Conservation (phyloP, 2,113 vertebrate genomes). For the Lophura nycthemera region DNA sequence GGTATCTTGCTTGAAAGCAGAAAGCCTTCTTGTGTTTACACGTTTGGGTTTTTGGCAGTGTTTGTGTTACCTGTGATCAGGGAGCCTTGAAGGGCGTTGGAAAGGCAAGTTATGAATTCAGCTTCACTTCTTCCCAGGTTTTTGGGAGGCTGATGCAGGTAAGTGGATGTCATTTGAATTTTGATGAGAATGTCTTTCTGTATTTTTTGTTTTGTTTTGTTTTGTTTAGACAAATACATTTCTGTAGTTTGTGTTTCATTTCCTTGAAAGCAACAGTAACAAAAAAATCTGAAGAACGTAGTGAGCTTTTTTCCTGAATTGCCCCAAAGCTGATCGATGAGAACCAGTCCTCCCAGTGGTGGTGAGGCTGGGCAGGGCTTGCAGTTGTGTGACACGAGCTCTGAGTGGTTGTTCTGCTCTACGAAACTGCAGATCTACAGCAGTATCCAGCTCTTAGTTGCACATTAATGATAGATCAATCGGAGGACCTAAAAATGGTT, state of each 20-base stretch:
- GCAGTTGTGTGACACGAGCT: neutral
- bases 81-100: conserved; percentile 19
- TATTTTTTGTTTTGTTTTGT: neutral
- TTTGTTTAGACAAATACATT: neutral
- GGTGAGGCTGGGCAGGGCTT: neutral
- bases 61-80: neutral
- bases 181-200: neutral
- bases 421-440: neutral
- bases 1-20: conserved; percentile 23
- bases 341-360: neutral
- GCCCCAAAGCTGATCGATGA: neutral
- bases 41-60: neutral
- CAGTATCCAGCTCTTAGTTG: neutral
- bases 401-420: neutral
- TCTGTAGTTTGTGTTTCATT: neutral
- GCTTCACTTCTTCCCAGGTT: neutral
- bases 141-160: neutral
- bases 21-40: neutral
- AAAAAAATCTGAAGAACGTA: neutral
- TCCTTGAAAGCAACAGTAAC: neutral
- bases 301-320: neutral
- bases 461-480: neutral
- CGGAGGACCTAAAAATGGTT: neutral
- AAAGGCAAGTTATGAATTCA: fast-evolving
- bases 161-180: neutral